Conservation (phyloP, 2,888 invertebrate genomes). For the Kuschelorhynchus macadamiae region DNA sequence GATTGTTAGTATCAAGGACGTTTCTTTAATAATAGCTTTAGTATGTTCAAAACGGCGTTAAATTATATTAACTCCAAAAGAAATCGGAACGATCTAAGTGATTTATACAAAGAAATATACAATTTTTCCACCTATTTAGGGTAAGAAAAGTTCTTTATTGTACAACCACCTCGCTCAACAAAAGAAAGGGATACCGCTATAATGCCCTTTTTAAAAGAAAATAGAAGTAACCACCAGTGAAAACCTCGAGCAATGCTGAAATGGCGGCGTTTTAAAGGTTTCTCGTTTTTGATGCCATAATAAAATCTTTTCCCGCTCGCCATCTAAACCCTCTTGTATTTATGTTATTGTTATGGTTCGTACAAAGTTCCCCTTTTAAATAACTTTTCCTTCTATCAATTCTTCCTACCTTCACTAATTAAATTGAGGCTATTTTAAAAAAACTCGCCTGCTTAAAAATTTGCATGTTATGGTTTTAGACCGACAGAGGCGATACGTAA, state of each 20-base stretch:
- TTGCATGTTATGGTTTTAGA: too few species aligned
- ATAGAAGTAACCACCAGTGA: conserved; percentile 44
- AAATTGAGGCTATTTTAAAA: too few species aligned
- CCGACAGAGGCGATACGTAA: too few species aligned
- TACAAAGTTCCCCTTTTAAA: conserved; percentile 35
- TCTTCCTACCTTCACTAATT: too few species aligned
- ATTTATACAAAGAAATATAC: background rate
- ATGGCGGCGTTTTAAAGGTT: conserved; percentile 40
- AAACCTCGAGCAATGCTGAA: conserved; percentile 40
- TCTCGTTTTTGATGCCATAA: conserved; percentile 40
- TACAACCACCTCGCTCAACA: conserved; percentile 33
- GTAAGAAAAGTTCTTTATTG: conserved; percentile 31
- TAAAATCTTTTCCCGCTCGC: conserved; percentile 40
- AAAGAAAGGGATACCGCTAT: conserved; percentile 52
- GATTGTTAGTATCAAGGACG: too few species aligned
- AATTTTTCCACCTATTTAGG: conserved; percentile 24
- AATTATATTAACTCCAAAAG: background rate
- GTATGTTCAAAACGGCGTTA: background rate
- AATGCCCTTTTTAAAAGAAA: conserved; percentile 53
- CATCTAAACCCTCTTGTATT: conserved; percentile 46
- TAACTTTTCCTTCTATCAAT: too few species aligned
- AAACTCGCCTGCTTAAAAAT: too few species aligned
- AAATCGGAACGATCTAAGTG: too few species aligned
- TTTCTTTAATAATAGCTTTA: too few species aligned
- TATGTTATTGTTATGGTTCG: conserved; percentile 42